A percentile compares a stretch with the other conserved stretches of the same genome.
Conservation (phyloP, 2,888 invertebrate genomes). For the Parnassius smintheus region DNA sequence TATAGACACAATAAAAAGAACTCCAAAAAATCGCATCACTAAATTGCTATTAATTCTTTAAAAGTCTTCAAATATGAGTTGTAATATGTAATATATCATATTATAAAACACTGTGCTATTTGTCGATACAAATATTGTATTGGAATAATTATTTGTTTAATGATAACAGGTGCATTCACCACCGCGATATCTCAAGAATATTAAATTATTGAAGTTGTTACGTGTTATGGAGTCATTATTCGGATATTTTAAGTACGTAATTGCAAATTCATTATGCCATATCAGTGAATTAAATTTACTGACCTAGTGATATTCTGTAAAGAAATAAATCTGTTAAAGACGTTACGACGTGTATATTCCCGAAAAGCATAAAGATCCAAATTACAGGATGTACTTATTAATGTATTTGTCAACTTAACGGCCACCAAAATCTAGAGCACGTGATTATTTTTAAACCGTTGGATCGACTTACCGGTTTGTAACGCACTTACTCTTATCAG, state of each 20-base stretch:
- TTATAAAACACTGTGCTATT: neutral
- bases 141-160: constrained; percentile 3
- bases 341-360: neutral
- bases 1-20: too few species aligned
- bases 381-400: neutral
- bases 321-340: too few species aligned
- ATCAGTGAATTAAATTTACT: neutral
- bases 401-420: neutral
- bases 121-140: neutral
- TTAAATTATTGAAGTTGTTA: constrained; percentile 13
- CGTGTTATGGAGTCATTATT: constrained; percentile 6
- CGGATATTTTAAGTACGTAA: constrained; percentile 11
- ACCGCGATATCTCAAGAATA: constrained; percentile 12
- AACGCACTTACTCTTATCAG: neutral
- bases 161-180: constrained; percentile 16
- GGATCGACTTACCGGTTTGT: neutral
- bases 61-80: neutral
- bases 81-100: too few species aligned
- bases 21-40: too few species aligned
- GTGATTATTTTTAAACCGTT: neutral
- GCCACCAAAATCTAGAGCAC: neutral
- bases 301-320: neutral
- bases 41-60: too few species aligned
- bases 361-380: neutral
- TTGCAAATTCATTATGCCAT: constrained; percentile 12